phyloP scores from a whole-genome alignment of 2,888 invertebrate species.

The Aspidiotus rigidus region DNA sequence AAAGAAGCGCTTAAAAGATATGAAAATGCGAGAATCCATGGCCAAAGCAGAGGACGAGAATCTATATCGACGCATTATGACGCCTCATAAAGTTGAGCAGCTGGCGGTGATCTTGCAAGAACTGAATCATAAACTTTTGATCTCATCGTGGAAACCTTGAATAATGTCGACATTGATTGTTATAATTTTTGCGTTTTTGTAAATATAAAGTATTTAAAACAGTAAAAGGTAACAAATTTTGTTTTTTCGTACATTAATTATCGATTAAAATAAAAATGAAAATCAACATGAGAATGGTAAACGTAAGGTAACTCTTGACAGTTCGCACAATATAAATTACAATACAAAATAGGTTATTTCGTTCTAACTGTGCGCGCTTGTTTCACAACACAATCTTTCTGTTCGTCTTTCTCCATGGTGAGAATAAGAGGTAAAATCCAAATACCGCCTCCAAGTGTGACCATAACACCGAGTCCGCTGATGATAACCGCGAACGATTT shows the following conservation, averaged over 20 bases:
- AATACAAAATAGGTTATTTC: no score
- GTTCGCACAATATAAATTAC: no score
- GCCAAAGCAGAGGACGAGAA: slow-evolving; percentile 37
- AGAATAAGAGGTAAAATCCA: slow-evolving; percentile 65
- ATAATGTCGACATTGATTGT: no score
- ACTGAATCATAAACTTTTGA: slow-evolving; percentile 65
- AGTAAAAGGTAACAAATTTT: no score
- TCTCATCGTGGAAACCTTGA: slow-evolving; percentile 61
- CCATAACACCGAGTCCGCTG: slow-evolving; percentile 60
- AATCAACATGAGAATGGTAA: no score
- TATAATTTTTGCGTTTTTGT: no score
- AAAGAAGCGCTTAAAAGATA: slow-evolving; percentile 24
- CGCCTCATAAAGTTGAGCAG: slow-evolving; percentile 59
- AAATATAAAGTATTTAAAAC: no score
- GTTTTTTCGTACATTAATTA: no score
- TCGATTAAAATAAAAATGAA: no score
- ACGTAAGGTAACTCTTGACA: no score
- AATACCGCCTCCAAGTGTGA: slow-evolving; percentile 61
- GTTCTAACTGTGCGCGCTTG: no score
- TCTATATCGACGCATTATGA: slow-evolving; percentile 37
- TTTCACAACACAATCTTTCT: no score
- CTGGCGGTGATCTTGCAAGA: slow-evolving; percentile 66
- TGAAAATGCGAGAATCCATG: slow-evolving; percentile 22
- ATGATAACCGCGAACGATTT: slow-evolving; percentile 63
- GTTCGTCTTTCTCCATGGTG: slow-evolving; percentile 35